Conservation (phyloP, 1,140 invertebrate species). For the Macrostomum lignano region DNA sequence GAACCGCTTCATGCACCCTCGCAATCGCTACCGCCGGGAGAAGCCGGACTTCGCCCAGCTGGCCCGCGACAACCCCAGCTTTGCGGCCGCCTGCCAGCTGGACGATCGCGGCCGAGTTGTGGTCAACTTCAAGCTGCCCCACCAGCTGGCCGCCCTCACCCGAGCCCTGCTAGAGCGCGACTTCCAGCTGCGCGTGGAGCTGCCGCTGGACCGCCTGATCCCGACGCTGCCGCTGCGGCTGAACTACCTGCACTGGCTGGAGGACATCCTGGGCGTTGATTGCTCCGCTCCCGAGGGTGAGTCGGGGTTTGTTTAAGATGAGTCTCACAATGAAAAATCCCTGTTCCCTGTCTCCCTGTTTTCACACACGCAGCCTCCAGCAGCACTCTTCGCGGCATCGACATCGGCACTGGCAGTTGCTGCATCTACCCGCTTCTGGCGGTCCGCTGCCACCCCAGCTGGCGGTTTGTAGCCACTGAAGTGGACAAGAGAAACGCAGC, state of each 20-base stretch:
- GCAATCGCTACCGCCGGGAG: too few relatives aligned
- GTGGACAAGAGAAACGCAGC: constrained; percentile 41
- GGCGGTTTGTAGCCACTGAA: constrained; percentile 60
- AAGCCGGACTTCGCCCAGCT: too few relatives aligned
- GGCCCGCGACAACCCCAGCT: too few relatives aligned
- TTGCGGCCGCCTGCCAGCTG: too few relatives aligned
- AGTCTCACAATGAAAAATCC: too few relatives aligned
- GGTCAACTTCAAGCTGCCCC: constrained; percentile 3
- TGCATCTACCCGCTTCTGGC: constrained; percentile 65
- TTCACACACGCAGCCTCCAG: too few relatives aligned
- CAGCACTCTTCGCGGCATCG: too few relatives aligned
- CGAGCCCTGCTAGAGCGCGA: constrained; percentile 53
- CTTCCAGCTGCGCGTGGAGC: constrained; percentile 47
- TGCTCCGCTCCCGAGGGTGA: too few relatives aligned
- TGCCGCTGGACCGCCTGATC: constrained; percentile 50
- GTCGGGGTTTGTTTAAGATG: too few relatives aligned
- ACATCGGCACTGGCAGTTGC: constrained; percentile 62
- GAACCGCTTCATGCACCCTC: too few relatives aligned
- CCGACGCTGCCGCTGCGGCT: constrained; percentile 63
- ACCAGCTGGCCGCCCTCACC: constrained; percentile 33
- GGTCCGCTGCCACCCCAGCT: constrained; percentile 36
- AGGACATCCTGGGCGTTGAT: constrained; percentile 55
- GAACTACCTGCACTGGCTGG: constrained; percentile 79
- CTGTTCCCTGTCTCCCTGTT: too few relatives aligned
- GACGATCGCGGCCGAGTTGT: not conserved